phyloP scores from a whole-genome alignment of 2,888 invertebrate species.

The Adela reaumurella region DNA sequence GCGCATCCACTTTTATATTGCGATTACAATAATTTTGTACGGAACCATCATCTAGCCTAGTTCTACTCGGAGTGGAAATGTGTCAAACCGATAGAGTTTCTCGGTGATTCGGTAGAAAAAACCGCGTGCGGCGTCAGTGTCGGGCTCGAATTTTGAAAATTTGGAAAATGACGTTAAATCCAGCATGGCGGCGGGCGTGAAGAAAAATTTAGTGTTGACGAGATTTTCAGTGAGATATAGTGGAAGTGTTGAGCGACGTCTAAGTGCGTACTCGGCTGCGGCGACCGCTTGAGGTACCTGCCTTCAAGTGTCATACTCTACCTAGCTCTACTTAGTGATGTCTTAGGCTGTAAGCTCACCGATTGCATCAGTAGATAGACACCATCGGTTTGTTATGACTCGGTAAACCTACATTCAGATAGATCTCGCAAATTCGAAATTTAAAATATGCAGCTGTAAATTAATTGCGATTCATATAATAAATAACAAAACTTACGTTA shows the following conservation, averaged over 20 bases:
- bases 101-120: too few species aligned
- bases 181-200: neutral
- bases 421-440: too few species aligned
- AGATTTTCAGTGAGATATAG: constrained; percentile 45
- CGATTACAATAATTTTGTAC: constrained; percentile 1
- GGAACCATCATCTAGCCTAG: neutral
- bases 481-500: too few species aligned
- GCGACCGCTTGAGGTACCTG: constrained; percentile 46
- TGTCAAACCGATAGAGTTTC: neutral
- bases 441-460: too few species aligned
- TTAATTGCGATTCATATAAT: too few species aligned
- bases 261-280: constrained; percentile 34
- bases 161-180: neutral
- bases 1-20: constrained; percentile 29
- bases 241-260: constrained; percentile 45
- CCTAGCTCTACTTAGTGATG: too few species aligned
- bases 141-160: neutral
- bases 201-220: constrained; percentile 12
- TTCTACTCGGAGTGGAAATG: neutral
- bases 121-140: neutral
- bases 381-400: too few species aligned
- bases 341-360: too few species aligned
- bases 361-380: too few species aligned
- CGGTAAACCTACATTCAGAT: too few species aligned
- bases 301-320: too few species aligned